Conservation (phyloP, 1,140 invertebrate genomes). For the Tetragonula clypearis region DNA sequence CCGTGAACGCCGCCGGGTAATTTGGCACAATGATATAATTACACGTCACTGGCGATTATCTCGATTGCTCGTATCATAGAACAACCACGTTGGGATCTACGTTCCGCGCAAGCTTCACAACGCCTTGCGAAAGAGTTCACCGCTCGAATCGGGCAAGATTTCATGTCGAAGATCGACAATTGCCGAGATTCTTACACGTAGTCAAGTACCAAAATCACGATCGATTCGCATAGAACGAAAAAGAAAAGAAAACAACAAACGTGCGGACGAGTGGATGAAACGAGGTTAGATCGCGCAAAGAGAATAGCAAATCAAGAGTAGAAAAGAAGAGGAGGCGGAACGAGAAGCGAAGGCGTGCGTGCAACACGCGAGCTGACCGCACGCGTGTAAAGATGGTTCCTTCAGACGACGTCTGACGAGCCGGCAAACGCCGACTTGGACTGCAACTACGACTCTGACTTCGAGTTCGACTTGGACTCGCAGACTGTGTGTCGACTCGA, state of each 20-base stretch:
- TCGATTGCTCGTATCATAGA: slow-evolving; percentile 69
- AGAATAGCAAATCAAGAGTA: slow-evolving; percentile 8
- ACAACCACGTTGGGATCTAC: background rate
- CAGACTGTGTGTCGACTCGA: slow-evolving; percentile 42
- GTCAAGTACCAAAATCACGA: background rate
- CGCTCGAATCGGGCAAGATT: background rate
- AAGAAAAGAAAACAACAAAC: background rate
- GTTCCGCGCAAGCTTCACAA: background rate
- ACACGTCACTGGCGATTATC: slow-evolving; percentile 75
- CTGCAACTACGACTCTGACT: slow-evolving; percentile 34
- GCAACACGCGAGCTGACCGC: slow-evolving; percentile 77
- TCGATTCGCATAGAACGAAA: background rate
- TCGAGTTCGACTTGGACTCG: slow-evolving; percentile 55
- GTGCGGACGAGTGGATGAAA: background rate
- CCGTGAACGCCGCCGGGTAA: slow-evolving; percentile 67
- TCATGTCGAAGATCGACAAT: background rate
- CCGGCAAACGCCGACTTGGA: slow-evolving; percentile 47
- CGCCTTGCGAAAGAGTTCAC: too few species aligned
- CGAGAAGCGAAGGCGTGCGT: slow-evolving; percentile 65
- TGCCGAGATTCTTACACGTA: background rate
- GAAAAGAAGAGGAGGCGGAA: slow-evolving; percentile 2
- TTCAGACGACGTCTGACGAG: slow-evolving; percentile 46
- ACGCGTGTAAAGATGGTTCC: slow-evolving; percentile 77
- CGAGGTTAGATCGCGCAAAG: background rate
- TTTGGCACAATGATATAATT: slow-evolving; percentile 81